phyloP scores from a whole-genome alignment of 2,797 vertebrate species.

The Acomys russatus region DNA sequence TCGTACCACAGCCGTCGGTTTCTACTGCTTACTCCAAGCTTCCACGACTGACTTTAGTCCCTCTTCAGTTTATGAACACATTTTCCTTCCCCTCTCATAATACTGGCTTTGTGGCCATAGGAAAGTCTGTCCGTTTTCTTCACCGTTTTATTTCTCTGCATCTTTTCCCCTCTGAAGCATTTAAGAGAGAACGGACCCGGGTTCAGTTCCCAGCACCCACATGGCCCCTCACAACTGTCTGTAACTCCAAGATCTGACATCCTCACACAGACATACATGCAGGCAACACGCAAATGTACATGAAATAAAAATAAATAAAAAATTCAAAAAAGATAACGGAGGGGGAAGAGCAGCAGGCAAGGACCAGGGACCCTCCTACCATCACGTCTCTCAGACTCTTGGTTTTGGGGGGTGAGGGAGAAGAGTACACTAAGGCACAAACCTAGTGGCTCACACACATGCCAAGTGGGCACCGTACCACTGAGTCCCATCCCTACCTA shows the following conservation, averaged over 20 bases:
- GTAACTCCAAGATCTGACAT: no score
- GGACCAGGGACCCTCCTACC: neutral
- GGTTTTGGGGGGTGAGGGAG: neutral
- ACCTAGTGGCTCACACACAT: accelerated
- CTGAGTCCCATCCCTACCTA: neutral
- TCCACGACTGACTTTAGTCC: no score
- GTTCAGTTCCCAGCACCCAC: no score
- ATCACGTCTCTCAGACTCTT: neutral
- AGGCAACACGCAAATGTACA: no score
- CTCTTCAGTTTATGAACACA: conserved; percentile 7
- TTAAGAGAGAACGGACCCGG: neutral
- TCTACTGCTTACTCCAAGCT: neutral
- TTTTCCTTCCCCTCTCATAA: neutral
- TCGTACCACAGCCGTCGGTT: conserved; percentile 3
- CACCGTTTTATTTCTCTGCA: conserved; percentile 9
- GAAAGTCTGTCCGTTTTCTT: conserved; percentile 3
- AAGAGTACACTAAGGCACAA: neutral
- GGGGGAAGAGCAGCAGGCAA: conserved; percentile 19
- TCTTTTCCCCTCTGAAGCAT: conserved; percentile 6
- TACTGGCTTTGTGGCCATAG: neutral
- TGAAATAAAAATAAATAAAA: no score
- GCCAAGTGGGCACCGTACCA: neutral
- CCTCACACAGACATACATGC: no score
- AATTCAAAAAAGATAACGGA: neutral
- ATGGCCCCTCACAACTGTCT: no score